These are phyloP conservation scores for Bombus sibiricus DNA, from an alignment of 1,140 invertebrate genomes.

Conservation along the genomic window DNA sequence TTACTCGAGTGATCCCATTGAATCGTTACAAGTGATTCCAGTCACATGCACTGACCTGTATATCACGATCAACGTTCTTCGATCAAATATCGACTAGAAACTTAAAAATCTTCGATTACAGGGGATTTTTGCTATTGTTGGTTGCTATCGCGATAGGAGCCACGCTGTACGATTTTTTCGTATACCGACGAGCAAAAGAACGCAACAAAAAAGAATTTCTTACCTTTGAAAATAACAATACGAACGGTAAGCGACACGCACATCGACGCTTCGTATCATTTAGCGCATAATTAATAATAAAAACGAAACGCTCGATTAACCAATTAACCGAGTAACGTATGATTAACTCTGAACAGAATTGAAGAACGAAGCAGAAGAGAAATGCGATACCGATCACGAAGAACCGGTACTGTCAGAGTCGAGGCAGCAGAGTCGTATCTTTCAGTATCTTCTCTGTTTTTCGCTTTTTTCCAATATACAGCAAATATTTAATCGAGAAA, in stretches of 20 bases:
- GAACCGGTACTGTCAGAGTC: constrained; percentile 30
- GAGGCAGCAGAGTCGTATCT: constrained; percentile 33
- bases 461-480: constrained; percentile 79
- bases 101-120: constrained; percentile 40
- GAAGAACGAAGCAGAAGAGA: constrained; percentile 8
- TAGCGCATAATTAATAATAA: neutral
- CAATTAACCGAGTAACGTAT: rapidly evolving
- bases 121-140: constrained; percentile 49
- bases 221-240: constrained; percentile 68
- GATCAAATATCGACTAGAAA: neutral
- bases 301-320: rapidly evolving
- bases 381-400: constrained; percentile 43
- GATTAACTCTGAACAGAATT: neutral
- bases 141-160: constrained; percentile 62
- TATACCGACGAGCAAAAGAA: constrained; percentile 57
- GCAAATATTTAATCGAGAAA: constrained; percentile 72
- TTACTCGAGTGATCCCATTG: no score
- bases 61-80: no score
- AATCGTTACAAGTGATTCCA: no score
- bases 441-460: constrained; percentile 77
- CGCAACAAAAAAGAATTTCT: constrained; percentile 25
- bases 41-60: rapidly evolving
- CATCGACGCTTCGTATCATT: rapidly evolving
- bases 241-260: neutral
- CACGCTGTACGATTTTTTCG: constrained; percentile 70